Percentiles rank a stretch among this genome's conserved stretches.
These are phyloP conservation scores for Drosophila colorata DNA, from an alignment of 2,888 invertebrate genomes.

Conservation along the genomic window DNA sequence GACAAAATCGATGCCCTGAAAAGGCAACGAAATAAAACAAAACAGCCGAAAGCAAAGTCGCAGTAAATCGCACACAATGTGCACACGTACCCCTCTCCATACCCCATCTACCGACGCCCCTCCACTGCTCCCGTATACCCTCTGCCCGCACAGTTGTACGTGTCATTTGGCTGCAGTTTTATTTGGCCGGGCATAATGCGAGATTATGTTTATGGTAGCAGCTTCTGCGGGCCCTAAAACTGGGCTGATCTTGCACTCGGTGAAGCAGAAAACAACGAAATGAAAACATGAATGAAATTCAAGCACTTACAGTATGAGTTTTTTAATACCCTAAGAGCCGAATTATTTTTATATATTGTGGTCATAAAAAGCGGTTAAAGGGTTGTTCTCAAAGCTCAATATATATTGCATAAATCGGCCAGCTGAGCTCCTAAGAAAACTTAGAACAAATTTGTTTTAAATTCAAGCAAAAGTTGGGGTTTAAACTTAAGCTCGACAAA, in stretches of 20 bases:
- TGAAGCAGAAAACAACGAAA: slow-evolving; percentile 64
- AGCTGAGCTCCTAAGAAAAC: not conserved
- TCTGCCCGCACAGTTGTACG: slow-evolving; percentile 58
- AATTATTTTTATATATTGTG: not conserved
- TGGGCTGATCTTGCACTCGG: slow-evolving; percentile 74
- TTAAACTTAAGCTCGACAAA: too few relatives aligned
- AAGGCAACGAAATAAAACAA: slow-evolving; percentile 69
- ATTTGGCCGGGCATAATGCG: slow-evolving; percentile 70
- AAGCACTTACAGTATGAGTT: slow-evolving; percentile 14
- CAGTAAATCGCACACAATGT: slow-evolving; percentile 68
- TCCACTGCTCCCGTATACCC: not conserved
- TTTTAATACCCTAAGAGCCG: slow-evolving; percentile 12
- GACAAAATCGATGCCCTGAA: slow-evolving; percentile 76
- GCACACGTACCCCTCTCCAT: slow-evolving; percentile 14
- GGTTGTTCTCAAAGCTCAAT: not conserved
- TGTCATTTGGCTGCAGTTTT: slow-evolving; percentile 78
- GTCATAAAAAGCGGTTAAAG: not conserved
- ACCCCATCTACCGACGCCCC: not conserved
- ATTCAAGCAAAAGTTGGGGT: too few relatives aligned
- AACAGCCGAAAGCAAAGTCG: slow-evolving; percentile 67
- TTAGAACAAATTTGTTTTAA: too few relatives aligned
- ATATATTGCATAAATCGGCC: not conserved
- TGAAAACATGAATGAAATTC: slow-evolving; percentile 42
- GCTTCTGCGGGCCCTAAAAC: slow-evolving; percentile 22
- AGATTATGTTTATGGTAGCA: slow-evolving; percentile 69